Conservation (phyloP, 2,797 vertebrate species). For the Poeciliopsis paucimaculata region DNA sequence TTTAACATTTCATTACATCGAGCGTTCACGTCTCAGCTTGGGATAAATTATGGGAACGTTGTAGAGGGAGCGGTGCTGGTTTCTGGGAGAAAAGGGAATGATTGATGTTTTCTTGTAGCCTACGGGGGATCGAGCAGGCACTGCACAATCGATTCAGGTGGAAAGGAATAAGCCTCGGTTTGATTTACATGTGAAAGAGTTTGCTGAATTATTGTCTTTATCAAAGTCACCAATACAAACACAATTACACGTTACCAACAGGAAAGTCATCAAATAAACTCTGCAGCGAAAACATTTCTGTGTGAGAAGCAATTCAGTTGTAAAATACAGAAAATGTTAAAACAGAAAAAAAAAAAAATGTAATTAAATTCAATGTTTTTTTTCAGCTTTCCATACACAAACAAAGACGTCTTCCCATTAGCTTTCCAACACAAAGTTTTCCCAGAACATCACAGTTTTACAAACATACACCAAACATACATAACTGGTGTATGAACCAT, state of each 20-base stretch:
- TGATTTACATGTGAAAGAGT: slow-evolving; percentile 48
- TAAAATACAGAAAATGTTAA: not conserved
- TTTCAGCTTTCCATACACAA: not conserved
- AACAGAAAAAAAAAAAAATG: not conserved
- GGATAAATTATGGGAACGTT: slow-evolving; percentile 60
- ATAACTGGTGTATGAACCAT: no score
- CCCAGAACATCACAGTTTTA: not conserved
- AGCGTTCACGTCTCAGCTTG: slow-evolving; percentile 10
- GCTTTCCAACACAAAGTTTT: not conserved
- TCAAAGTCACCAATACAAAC: slow-evolving; percentile 35
- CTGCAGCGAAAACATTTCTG: slow-evolving; percentile 10
- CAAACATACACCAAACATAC: not conserved
- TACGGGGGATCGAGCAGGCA: slow-evolving; percentile 51
- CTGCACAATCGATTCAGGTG: slow-evolving; percentile 60
- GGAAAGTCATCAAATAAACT: slow-evolving; percentile 5
- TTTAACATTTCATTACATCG: slow-evolving; percentile 13
- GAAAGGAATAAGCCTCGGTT: slow-evolving; percentile 31
- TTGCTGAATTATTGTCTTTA: slow-evolving; percentile 39
- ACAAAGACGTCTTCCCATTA: not conserved
- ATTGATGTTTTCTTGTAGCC: slow-evolving; percentile 66
- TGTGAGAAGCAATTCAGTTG: not conserved
- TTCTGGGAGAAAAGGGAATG: slow-evolving; percentile 49
- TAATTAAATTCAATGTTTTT: not conserved
- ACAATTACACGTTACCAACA: not conserved
- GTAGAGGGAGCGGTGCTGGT: slow-evolving; percentile 36